Evolutionary conservation across 53 echinoderm and acorn worm species (phyloP), one percentile per base, ranked within the genome.

Genomic region (Astropecten irregularis): DNA sequence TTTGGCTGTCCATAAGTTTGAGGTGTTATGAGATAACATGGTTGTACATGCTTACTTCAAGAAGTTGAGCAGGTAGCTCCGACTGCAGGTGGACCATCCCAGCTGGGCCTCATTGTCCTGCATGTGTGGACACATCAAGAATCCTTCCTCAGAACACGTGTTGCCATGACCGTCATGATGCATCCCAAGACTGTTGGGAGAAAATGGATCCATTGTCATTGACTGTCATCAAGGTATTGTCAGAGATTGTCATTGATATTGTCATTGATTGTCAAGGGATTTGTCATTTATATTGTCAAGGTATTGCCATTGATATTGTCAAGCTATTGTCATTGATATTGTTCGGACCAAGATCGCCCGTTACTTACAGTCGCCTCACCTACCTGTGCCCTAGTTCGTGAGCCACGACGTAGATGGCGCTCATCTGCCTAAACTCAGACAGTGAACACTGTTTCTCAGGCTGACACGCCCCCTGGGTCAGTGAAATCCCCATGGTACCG

Each of bases 101-200:
- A 68, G 47, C 47, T 23, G 28, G 25, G 25, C 69, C 14, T 15
- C 5, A 35, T 69, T 69, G 29, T 69, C 69, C 23, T 69, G 69
- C 47, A 69, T 69, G 69, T 69, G 38, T 23, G 44, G 48, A 46
- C 69, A 69, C 69, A 69, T 69, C 29, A 69, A 26, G 30, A 69
- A 69, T 14, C 69, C 69, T 20, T 37, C 44, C 47, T 69, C 69
- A 25, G 69, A 47, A n/a, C 69, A 69, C 16, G 48, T 44, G 69
- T 69, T 69, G 47, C 69, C 69, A 47, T 69, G 69, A 47, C 69
- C 69, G 29, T 69, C 69, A 21, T 69, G 69, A 29, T 47, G 69
- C 69, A 69, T 69, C 28, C 69, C 69, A 4, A 69, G 44, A 69
- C 69, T 69, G 67, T 3, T 0, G 25, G n/a, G 9, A 29, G 30